Percentiles rank a stretch among this genome's conserved stretches.
Conservation (phyloP, 2,113 vertebrate genomes). For the Clarias gariepinus region DNA sequence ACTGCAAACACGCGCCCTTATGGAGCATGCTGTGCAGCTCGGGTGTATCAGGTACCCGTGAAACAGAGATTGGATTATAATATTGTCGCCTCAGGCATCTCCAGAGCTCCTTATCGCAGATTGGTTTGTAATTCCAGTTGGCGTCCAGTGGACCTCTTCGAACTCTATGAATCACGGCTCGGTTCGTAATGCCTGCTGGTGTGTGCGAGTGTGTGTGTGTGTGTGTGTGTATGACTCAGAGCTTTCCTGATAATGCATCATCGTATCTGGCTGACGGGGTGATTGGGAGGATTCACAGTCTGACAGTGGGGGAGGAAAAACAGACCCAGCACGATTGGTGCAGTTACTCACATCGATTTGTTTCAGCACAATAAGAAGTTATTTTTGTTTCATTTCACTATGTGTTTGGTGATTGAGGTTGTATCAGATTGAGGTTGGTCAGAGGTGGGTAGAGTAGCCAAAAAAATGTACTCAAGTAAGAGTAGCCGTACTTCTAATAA, state of each 20-base stretch:
- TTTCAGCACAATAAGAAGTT: background rate
- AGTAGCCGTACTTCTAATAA: no score
- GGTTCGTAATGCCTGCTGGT: slow-evolving; percentile 15
- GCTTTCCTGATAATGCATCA: background rate
- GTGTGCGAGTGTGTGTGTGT: background rate
- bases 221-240: slow-evolving; percentile 23
- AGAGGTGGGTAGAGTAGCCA: no score
- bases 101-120: slow-evolving; percentile 12
- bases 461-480: no score
- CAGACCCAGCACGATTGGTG: slow-evolving; percentile 3
- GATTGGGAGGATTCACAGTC: background rate
- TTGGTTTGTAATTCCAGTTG: slow-evolving; percentile 10
- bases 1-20: background rate
- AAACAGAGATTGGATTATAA: slow-evolving; percentile 1
- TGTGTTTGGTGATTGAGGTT: background rate
- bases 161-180: slow-evolving; percentile 29
- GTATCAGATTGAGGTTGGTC: background rate
- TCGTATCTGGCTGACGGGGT: background rate
- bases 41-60: background rate
- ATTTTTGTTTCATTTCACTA: background rate
- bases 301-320: background rate
- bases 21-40: background rate
- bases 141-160: background rate
- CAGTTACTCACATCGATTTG: background rate
- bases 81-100: background rate